Conservation (phyloP, 2,113 vertebrate genomes). For the Apaloderma vittatum region DNA sequence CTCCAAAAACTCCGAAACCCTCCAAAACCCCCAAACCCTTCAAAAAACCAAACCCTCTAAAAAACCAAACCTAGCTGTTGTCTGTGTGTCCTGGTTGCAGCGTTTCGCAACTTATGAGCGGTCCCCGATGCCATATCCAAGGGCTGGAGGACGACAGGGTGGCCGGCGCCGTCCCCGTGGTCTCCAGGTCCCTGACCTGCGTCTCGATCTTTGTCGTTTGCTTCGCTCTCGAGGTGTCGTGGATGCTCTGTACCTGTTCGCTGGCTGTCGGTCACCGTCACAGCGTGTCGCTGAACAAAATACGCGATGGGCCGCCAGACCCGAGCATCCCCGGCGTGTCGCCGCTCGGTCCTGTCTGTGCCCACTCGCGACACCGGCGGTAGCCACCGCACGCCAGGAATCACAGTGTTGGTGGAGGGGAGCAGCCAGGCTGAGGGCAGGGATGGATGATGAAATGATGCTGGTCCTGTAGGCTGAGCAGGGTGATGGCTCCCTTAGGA, state of each 20-base stretch:
- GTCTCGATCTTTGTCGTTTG: neutral
- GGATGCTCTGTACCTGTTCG: neutral
- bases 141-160: accelerated
- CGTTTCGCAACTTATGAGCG: accelerated
- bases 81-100: neutral
- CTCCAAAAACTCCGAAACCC: too few species aligned
- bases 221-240: neutral
- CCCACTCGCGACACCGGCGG: neutral
- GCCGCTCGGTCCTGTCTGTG: neutral
- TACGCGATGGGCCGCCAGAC: neutral
- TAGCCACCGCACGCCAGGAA: accelerated
- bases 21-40: neutral
- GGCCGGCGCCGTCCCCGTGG: neutral
- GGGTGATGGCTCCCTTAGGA: neutral
- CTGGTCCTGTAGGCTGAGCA: neutral
- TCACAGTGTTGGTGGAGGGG: accelerated
- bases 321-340: neutral
- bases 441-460: accelerated
- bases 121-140: accelerated
- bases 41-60: too few species aligned
- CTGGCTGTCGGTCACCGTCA: neutral
- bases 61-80: neutral
- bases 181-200: neutral
- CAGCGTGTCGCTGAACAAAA: neutral
- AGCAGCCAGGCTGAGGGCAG: neutral